Evolutionary conservation across 2,797 vertebrate genomes (phyloP).

Genomic region (Ctenosaura bakeri): DNA sequence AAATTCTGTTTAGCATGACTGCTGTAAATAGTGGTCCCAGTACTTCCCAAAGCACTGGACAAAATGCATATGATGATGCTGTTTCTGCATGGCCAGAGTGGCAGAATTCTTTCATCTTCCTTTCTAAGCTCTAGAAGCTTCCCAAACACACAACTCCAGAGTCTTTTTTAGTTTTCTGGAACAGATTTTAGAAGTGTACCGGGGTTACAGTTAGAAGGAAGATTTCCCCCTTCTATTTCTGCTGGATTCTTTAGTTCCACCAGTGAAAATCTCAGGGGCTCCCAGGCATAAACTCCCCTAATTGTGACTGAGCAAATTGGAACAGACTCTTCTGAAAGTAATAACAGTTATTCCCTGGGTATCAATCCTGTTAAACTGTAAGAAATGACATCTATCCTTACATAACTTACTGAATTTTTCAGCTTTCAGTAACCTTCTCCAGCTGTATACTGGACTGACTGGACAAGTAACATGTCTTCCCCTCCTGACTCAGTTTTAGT

Average conservation of each 20-base stretch:
- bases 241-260: neutral
- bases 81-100: too few relatives aligned
- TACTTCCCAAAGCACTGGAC: neutral
- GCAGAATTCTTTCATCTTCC: too few relatives aligned
- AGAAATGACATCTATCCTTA: neutral
- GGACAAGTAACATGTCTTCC: neutral
- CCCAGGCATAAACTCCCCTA: neutral
- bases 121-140: too few relatives aligned
- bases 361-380: neutral
- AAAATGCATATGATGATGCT: too few relatives aligned
- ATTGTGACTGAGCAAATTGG: neutral
- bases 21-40: neutral
- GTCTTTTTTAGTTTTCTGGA: too few relatives aligned
- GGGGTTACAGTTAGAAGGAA: too few relatives aligned
- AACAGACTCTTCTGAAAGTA: neutral
- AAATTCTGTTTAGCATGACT: neutral
- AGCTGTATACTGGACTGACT: neutral
- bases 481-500: too few relatives aligned
- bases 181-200: too few relatives aligned
- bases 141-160: too few relatives aligned
- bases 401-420: neutral
- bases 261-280: neutral
- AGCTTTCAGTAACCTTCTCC: neutral
- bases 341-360: neutral
- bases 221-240: too few relatives aligned